Percentiles rank a stretch among this genome's conserved stretches.
Evolutionary conservation across 2,797 vertebrate species (phyloP).

Genomic region (Hemitrygon akajei): DNA sequence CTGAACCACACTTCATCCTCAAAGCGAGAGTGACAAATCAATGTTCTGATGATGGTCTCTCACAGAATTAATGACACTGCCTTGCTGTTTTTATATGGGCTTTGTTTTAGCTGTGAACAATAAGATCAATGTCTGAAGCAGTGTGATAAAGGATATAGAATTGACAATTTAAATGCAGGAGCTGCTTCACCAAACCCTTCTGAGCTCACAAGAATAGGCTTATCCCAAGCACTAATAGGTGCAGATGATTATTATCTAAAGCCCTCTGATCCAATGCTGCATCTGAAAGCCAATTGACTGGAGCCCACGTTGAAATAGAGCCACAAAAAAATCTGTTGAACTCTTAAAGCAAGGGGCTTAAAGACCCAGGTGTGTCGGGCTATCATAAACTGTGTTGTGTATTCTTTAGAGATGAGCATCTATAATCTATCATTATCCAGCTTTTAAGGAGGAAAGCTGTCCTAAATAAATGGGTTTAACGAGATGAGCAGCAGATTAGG

Average conservation of each 20-base stretch:
- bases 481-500: background rate
- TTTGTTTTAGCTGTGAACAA: background rate
- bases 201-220: background rate
- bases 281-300: background rate
- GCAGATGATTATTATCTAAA: background rate
- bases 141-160: background rate
- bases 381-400: background rate
- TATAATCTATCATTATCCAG: background rate
- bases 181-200: background rate
- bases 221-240: background rate
- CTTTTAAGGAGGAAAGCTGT: background rate
- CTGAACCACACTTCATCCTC: background rate
- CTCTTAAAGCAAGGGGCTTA: background rate
- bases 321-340: background rate
- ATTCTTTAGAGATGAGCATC: background rate
- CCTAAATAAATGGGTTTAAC: background rate
- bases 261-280: background rate
- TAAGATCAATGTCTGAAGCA: background rate
- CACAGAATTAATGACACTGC: background rate
- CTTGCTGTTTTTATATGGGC: background rate
- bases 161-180: background rate
- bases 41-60: background rate
- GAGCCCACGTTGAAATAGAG: background rate
- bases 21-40: background rate
- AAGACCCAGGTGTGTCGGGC: background rate